Conservation (phyloP, 2,888 invertebrate genomes). For the Flabesymbios commensalis region DNA sequence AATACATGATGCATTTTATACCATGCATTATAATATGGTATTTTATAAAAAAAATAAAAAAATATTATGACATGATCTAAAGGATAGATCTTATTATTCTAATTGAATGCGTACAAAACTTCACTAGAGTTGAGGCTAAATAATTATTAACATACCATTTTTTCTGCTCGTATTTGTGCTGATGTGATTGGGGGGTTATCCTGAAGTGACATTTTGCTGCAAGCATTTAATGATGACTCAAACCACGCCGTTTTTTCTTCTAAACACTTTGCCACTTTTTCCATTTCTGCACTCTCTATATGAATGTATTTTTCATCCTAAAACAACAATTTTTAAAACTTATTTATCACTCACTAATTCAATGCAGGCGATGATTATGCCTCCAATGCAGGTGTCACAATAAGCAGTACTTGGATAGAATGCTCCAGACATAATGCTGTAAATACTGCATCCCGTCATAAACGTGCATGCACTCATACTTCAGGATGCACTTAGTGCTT, state of each 20-base stretch:
- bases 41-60: too few relatives aligned
- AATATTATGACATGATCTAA: too few relatives aligned
- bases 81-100: too few relatives aligned
- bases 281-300: constrained; percentile 71
- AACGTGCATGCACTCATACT: too few relatives aligned
- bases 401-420: background rate
- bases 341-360: background rate
- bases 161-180: constrained; percentile 78
- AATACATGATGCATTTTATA: too few relatives aligned
- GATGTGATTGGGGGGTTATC: constrained; percentile 74
- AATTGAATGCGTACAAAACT: too few relatives aligned
- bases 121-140: too few relatives aligned
- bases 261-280: constrained; percentile 72
- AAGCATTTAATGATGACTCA: constrained; percentile 74
- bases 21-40: too few relatives aligned
- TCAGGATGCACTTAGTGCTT: too few relatives aligned
- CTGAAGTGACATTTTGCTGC: constrained; percentile 71
- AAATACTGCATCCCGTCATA: background rate
- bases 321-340: background rate
- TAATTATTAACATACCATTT: constrained; percentile 75
- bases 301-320: constrained; percentile 68
- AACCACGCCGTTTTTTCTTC: constrained; percentile 80
- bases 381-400: background rate
- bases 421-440: background rate
- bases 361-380: background rate